phyloP scores from a whole-genome alignment of 2,113 vertebrate genomes.

The Coregonus clupeaformis region DNA sequence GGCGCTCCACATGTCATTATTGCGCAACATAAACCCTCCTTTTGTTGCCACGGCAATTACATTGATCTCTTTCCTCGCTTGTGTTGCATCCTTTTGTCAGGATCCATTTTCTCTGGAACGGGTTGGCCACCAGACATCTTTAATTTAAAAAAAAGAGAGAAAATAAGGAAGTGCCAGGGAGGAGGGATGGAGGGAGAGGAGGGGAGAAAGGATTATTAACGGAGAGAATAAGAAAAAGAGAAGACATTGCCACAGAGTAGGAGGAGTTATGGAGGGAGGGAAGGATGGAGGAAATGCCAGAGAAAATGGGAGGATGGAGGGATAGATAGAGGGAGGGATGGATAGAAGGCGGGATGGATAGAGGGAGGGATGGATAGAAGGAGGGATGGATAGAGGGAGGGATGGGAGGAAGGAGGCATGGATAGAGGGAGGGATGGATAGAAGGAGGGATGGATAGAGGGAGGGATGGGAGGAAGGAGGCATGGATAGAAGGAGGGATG shows the following conservation, averaged over 20 bases:
- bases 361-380: too few relatives aligned
- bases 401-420: slow-evolving; percentile 16
- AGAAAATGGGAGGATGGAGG: too few relatives aligned
- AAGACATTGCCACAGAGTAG: too few relatives aligned
- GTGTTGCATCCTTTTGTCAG: neutral
- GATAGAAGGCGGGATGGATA: too few relatives aligned
- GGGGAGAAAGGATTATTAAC: neutral
- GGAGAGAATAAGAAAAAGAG: too few relatives aligned
- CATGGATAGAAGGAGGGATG: too few relatives aligned
- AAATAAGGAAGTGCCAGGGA: neutral
- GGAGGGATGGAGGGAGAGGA: neutral
- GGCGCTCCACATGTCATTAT: neutral
- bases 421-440: too few relatives aligned
- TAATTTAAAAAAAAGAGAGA: neutral
- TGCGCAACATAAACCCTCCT: neutral
- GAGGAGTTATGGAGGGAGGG: too few relatives aligned
- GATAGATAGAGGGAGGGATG: neutral
- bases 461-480: slow-evolving; percentile 12
- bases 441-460: neutral
- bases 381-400: neutral
- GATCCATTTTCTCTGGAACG: neutral
- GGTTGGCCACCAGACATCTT: neutral
- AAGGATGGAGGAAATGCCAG: too few relatives aligned
- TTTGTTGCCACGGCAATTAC: neutral
- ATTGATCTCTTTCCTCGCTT: neutral